Percentiles rank a stretch among this genome's conserved stretches.
These are phyloP conservation scores for Proales similis DNA, from an alignment of 1,140 invertebrate genomes.

Conservation along the genomic window DNA sequence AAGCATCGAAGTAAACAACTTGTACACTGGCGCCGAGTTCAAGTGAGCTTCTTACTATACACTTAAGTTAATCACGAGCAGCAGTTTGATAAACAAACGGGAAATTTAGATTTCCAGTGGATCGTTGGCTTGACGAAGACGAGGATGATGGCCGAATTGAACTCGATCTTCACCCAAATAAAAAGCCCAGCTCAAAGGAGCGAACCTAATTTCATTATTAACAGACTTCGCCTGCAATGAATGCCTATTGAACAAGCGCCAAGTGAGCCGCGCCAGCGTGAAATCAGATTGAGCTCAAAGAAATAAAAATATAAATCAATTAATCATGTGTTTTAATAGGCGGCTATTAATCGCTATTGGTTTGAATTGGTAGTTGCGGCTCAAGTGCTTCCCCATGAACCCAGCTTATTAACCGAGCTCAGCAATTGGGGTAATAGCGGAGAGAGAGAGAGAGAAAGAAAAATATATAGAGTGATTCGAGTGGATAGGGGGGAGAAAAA, in stretches of 20 bases:
- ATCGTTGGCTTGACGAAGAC: constrained; percentile 49
- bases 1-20: constrained; percentile 48
- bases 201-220: neutral
- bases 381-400: too few species aligned
- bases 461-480: too few species aligned
- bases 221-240: neutral
- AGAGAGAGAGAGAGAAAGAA: too few species aligned
- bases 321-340: constrained; percentile 9
- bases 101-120: constrained; percentile 48
- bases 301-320: constrained; percentile 3
- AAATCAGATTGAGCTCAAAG: too few species aligned
- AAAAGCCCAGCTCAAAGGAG: constrained; percentile 33
- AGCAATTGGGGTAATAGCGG: too few species aligned
- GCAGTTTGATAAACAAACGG: constrained; percentile 47
- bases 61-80: constrained; percentile 43
- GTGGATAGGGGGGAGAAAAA: too few species aligned
- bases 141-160: constrained; percentile 47
- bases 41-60: neutral
- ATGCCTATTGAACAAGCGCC: constrained; percentile 1
- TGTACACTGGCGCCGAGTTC: constrained; percentile 37
- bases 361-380: too few species aligned
- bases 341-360: too few species aligned
- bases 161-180: constrained; percentile 49
- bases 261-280: neutral
- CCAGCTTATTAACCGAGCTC: too few species aligned